Conservation (phyloP, 2,113 vertebrate genomes). For the Melanostigma gelatinosum region DNA sequence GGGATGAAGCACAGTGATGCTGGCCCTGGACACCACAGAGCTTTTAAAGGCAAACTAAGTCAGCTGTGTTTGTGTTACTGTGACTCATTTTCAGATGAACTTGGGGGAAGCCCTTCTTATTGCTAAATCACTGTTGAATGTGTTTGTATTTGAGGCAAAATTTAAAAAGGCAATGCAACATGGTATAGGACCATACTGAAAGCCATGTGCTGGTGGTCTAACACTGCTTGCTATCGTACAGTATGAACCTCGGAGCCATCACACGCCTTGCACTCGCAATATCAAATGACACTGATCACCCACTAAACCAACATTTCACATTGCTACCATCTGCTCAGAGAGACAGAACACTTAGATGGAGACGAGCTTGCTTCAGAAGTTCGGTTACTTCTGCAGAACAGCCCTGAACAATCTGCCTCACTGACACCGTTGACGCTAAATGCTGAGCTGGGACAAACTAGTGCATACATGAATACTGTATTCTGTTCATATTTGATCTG, state of each 20-base stretch:
- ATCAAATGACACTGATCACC: neutral
- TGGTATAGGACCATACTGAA: neutral
- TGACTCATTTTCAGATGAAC: slow-evolving; percentile 24
- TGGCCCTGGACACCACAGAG: neutral
- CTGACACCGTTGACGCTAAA: neutral
- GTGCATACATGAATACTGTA: neutral
- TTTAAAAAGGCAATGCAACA: neutral
- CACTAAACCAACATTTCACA: neutral
- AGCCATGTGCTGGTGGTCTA: neutral
- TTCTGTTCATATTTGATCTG: neutral
- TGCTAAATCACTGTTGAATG: neutral
- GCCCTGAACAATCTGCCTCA: neutral
- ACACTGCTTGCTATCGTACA: neutral
- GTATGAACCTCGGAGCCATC: neutral
- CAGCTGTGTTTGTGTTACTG: slow-evolving; percentile 46
- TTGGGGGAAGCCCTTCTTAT: neutral
- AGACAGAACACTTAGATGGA: neutral
- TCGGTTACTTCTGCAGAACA: neutral
- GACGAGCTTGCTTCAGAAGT: neutral
- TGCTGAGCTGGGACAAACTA: neutral
- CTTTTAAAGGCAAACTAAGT: slow-evolving; percentile 55
- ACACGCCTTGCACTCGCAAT: neutral
- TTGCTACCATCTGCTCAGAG: neutral
- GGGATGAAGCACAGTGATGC: slow-evolving; percentile 9
- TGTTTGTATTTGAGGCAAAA: slow-evolving; percentile 12